Base-by-base conservation (phyloP, 2,888 invertebrate genomes). In the Xestia ashworthii region DNA sequence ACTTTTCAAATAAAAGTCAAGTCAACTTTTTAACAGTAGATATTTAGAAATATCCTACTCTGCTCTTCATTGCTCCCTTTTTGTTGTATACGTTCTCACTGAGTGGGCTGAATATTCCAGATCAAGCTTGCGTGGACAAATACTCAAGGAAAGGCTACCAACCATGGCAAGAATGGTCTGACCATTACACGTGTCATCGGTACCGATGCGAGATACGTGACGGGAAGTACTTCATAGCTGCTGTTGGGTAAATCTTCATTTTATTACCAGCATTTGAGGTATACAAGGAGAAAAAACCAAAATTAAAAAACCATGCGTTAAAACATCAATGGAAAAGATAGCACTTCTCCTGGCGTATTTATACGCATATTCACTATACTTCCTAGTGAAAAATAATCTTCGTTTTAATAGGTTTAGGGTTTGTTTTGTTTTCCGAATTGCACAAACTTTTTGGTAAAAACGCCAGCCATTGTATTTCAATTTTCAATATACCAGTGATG, bases 121-220 rank as follows among this genome's bases (percentile, higher is more conserved):
- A 96, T 89, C 96, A 96, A 93, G 96, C 96, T 0, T 96, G 96
- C 78, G 96, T 96, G 3, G 96, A 96, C 74, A 96, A 96, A 91
- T 96, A 96, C 80, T 96, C 96, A n/a, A 94, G 96, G 81, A 96
- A 96, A 90, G 96, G 96, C 1, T 96, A 96, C 78, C 96, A 96
- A 80, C 96, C 96, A 0, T 96, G 96, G 96, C 96, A 96, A 70
- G 96, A 96, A 77, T 96, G 96, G 96, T 96, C 96, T 0, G 96
- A 96, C 80, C 96, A 96, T 79, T 96, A 96, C 81, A 96, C 96
- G 0, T 96, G 96, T 81, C 96, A 96, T 76, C 87, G 96, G 50
- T 96, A 96, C 80, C 90, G 96, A 89, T 96, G 96, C 80, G 96
- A 96, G 83, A 96, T 96, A 58, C 91, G 96, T 12, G 96, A 96